Conservation (phyloP, 2,888 invertebrate genomes). For the Plusia festucae region DNA sequence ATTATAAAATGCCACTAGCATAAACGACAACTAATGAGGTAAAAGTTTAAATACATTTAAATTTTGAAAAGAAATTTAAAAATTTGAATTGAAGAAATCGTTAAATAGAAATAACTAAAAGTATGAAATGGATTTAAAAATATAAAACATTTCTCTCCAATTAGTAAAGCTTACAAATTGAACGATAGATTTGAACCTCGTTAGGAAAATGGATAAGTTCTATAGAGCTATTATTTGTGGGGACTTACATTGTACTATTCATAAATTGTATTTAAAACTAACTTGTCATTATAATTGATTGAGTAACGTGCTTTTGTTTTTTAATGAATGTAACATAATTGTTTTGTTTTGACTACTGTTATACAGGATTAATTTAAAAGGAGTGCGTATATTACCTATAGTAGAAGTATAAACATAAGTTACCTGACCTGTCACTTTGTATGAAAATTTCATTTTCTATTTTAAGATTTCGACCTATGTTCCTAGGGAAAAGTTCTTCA, state of each 20-base stretch:
- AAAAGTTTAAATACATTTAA: background rate
- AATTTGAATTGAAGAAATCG: background rate
- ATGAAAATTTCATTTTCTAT: no score
- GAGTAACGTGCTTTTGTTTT: conserved; percentile 28
- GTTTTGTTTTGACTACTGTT: conserved; percentile 19
- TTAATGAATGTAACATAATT: background rate
- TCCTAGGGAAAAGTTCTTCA: no score
- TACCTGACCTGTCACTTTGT: no score
- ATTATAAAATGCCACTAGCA: no score
- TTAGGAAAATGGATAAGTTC: conserved; percentile 40
- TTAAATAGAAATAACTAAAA: conserved; percentile 5
- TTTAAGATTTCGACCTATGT: no score
- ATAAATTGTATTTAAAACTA: background rate
- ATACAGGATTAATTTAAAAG: no score
- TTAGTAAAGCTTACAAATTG: conserved; percentile 23
- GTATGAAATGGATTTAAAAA: background rate
- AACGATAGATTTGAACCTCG: conserved; percentile 37
- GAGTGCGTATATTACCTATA: no score
- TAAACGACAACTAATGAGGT: background rate
- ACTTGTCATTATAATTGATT: background rate
- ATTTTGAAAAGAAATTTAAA: background rate
- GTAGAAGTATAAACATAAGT: no score
- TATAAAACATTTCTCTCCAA: conserved; percentile 34
- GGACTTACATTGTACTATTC: conserved; percentile 12
- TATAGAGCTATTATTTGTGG: conserved; percentile 31